Base-by-base conservation (phyloP, 2,113 vertebrate species). In the Notiomystis cincta region DNA sequence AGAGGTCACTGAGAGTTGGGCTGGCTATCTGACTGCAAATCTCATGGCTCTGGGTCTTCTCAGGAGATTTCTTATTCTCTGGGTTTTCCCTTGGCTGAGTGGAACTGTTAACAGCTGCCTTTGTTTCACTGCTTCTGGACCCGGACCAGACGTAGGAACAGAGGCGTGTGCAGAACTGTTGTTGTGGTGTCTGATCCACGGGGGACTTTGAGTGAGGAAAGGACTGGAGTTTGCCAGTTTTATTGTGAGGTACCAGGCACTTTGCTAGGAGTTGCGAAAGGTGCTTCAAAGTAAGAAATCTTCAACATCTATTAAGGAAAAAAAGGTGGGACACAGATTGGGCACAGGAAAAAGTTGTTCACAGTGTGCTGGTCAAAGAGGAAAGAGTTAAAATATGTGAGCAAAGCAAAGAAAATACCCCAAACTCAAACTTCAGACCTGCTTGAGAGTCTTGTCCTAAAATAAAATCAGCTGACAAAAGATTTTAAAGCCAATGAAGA, bases 21-120 rank as follows among this genome's bases (percentile, higher is more conserved):
- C 56, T 97, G 88, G 50, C 70, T 96, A 81, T 97, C 96, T 92
- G 22, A 64, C 89, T 91, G 92, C 82, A 90, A 78, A 97, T 96
- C 91, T 97, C 89, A 45, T 50, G 72, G 75, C 60, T 82, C 61
- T n/a, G 31, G 71, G 75, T 95, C 82, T 94, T 96, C 88, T 95
- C 95, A 78, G 53, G 93, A 97, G 93, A 76, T 89, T 89, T 94
- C 83, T 77, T 80, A 13, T 82, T 87, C 80, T 90, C 72, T 80
- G 93, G 57, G 28, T 85, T 95, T 96, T 89, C 53, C 16, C 89
- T 93, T 60, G 85, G 73, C 90, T 47, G 25, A 19, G 58, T 96
- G 53, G 70, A 97, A 96, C 94, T 24, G 50, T 51, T 85, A 94
- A 61, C 81, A 91, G 64, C 88, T 96, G 93, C 76, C 90, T 92